Percentiles rank a stretch among this genome's conserved stretches.
Evolutionary conservation across 53 echinoderm and acorn worm species (phyloP).

Genomic region (Astropecten irregularis): DNA sequence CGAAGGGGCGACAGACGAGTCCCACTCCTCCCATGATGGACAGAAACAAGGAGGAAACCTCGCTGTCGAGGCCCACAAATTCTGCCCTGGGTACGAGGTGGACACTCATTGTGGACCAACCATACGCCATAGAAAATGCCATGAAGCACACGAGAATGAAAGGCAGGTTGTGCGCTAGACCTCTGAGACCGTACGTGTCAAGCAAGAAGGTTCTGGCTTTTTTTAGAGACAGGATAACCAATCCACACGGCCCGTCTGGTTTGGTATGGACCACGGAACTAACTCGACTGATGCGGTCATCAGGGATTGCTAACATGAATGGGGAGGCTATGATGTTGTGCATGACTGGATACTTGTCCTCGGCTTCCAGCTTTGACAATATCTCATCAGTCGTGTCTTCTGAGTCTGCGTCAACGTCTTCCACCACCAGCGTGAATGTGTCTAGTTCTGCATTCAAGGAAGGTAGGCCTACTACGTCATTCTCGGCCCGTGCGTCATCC

Average conservation of each 20-base stretch:
- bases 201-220: neutral
- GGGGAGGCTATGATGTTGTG: neutral
- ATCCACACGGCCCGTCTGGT: neutral
- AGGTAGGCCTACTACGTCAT: neutral
- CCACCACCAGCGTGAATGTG: too few relatives aligned
- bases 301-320: neutral
- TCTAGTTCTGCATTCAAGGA: too few relatives aligned
- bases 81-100: constrained; percentile 12
- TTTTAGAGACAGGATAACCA: neutral
- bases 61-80: neutral
- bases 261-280: neutral
- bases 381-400: neutral
- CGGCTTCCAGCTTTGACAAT: neutral
- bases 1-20: neutral
- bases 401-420: neutral
- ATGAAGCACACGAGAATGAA: neutral
- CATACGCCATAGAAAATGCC: neutral
- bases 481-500: neutral
- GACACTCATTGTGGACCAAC: neutral
- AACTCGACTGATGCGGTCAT: neutral
- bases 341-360: neutral
- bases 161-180: neutral
- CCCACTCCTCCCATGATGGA: neutral
- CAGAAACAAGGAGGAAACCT: constrained; percentile 4
- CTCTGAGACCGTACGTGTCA: constrained; percentile 6